These are phyloP conservation scores for Protonemura montana DNA, from an alignment of 2,888 invertebrate species.

Conservation along the genomic window DNA sequence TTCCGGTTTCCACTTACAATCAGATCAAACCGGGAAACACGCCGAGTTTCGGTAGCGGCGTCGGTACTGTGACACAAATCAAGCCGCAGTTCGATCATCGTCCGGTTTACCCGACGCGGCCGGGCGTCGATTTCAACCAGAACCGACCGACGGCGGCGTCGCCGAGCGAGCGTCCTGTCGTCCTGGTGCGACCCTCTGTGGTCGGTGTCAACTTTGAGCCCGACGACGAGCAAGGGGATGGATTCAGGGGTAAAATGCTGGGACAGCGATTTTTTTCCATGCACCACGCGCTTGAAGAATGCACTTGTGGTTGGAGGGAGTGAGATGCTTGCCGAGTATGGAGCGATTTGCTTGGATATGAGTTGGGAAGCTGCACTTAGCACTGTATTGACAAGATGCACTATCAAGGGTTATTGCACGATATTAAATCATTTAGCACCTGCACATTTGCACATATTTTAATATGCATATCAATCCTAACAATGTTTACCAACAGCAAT, in stretches of 20 bases:
- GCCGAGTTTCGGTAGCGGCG: constrained; percentile 52
- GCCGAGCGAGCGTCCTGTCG: constrained; percentile 32
- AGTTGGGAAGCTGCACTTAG: not conserved
- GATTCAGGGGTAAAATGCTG: constrained; percentile 35
- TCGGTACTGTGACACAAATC: constrained; percentile 59
- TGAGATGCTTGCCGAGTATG: not conserved
- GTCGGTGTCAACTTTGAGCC: not conserved
- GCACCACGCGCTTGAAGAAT: constrained; percentile 14
- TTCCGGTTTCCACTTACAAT: constrained; percentile 51
- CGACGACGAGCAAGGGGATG: constrained; percentile 18
- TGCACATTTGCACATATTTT: no score
- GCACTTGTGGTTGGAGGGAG: no score
- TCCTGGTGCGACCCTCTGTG: constrained; percentile 30
- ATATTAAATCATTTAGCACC: no score
- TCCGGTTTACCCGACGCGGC: constrained; percentile 55
- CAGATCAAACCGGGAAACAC: constrained; percentile 56
- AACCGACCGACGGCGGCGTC: constrained; percentile 50
- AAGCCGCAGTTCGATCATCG: constrained; percentile 55
- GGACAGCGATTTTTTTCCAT: not conserved
- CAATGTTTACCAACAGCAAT: no score
- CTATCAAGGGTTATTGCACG: no score
- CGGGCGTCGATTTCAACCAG: constrained; percentile 53
- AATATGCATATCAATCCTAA: no score
- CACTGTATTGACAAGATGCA: not conserved
- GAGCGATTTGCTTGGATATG: not conserved